Evolutionary conservation across 2,113 vertebrate genomes (phyloP).

Genomic region (Osmerus mordax): DNA sequence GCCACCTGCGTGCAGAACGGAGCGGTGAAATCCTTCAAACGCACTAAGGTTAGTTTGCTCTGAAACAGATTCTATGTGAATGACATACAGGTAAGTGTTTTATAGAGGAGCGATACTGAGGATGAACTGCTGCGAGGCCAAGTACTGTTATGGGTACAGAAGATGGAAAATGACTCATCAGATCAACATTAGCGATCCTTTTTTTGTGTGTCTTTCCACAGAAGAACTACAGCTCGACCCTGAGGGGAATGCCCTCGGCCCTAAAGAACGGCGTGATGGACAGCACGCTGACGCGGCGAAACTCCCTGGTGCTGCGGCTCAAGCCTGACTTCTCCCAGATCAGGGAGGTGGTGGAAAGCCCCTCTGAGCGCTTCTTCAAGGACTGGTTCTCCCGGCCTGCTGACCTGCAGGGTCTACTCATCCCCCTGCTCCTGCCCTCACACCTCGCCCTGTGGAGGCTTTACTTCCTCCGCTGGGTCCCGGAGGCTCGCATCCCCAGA

Average conservation of each 20-base stretch:
- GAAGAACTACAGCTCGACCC: constrained; percentile 86
- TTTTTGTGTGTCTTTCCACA: constrained; percentile 49
- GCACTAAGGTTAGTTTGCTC: constrained; percentile 80
- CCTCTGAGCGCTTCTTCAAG: constrained; percentile 78
- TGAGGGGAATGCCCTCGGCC: constrained; percentile 73
- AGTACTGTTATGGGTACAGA: too few relatives aligned
- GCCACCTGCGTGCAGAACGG: constrained; percentile 79
- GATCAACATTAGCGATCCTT: background rate
- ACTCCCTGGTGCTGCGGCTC: constrained; percentile 78
- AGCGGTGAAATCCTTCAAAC: constrained; percentile 79
- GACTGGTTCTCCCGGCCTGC: constrained; percentile 83
- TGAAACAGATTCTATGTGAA: too few relatives aligned
- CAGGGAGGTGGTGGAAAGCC: constrained; percentile 61
- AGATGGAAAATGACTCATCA: background rate
- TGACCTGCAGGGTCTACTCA: constrained; percentile 80
- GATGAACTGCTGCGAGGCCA: too few relatives aligned
- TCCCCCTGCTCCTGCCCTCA: constrained; percentile 79
- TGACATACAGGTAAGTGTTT: background rate
- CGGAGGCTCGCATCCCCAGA: constrained; percentile 84
- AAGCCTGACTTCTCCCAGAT: constrained; percentile 72
- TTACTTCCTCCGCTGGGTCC: constrained; percentile 95
- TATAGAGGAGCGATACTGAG: background rate
- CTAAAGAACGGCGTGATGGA: constrained; percentile 79
- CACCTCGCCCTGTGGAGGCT: constrained; percentile 92
- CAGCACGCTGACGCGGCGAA: constrained; percentile 75